A percentile compares a stretch with the other conserved stretches of the same genome.
Evolutionary conservation across 2,113 vertebrate species (phyloP).

Genomic region (Isichthys henryi): DNA sequence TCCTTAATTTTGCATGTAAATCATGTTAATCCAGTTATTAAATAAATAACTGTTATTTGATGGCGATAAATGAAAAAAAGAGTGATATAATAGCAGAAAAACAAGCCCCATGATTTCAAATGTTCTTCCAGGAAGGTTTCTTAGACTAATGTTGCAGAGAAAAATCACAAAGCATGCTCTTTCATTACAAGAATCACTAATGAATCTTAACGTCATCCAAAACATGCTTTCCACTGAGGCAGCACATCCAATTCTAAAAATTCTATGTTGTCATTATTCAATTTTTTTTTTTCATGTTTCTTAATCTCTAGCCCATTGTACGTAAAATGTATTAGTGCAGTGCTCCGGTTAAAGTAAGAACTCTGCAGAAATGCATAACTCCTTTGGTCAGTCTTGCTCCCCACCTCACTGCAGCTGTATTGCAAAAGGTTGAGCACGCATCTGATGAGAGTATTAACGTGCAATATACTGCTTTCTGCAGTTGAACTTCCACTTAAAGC

Average conservation of each 20-base stretch:
- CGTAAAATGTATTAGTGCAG: conserved; percentile 5
- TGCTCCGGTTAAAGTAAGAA: conserved; percentile 24
- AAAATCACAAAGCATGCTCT: conserved; percentile 4
- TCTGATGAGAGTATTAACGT: background rate
- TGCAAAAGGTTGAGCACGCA: conserved; percentile 9
- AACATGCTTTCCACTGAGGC: background rate
- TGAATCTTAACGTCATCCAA: conserved; percentile 17
- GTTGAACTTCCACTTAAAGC: background rate
- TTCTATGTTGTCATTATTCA: conserved; percentile 24
- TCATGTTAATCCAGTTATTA: background rate
- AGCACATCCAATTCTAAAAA: conserved; percentile 22
- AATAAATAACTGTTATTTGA: background rate
- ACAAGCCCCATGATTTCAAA: background rate
- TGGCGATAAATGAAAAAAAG: background rate
- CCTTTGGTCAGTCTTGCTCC: background rate
- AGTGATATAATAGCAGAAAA: conserved; percentile 9
- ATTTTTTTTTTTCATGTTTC: conserved; percentile 20
- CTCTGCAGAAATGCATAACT: background rate
- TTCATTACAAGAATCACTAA: conserved; percentile 11
- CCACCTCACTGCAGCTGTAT: conserved; percentile 11
- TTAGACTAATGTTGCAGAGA: background rate
- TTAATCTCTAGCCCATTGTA: conserved; percentile 26
- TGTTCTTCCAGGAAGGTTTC: background rate
- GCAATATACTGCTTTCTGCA: background rate
- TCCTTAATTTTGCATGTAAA: background rate